Percentiles rank a stretch among this genome's conserved stretches.
Evolutionary conservation across 2,888 invertebrate genomes (phyloP).

Genomic region (Selenia dentaria): DNA sequence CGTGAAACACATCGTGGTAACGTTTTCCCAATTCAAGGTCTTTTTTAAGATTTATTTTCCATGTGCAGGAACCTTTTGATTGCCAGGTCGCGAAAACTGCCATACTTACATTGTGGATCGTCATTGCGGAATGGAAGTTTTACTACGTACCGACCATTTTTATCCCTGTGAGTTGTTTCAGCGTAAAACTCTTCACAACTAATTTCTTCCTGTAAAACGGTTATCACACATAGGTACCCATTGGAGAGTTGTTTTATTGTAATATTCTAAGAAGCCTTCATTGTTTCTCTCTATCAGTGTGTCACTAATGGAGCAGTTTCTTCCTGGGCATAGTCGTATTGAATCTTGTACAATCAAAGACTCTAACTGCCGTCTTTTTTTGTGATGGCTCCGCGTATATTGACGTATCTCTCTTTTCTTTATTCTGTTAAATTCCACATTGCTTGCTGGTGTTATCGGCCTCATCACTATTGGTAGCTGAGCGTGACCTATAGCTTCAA

Average conservation of each 20-base stretch:
- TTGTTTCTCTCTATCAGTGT: conserved; percentile 77
- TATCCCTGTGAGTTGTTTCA: no score
- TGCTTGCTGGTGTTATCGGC: conserved; percentile 74
- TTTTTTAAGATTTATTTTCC: no score
- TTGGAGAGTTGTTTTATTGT: conserved; percentile 96
- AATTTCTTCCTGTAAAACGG: conserved; percentile 97
- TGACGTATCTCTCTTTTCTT: conserved; percentile 67
- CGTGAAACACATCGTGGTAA: no score
- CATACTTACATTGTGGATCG: no score
- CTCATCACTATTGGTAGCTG: conserved; percentile 92
- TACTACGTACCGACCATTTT: no score
- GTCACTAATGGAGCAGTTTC: conserved; percentile 87
- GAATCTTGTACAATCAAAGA: conserved; percentile 83
- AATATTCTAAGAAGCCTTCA: conserved; percentile 97
- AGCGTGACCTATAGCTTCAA: conserved; percentile 92
- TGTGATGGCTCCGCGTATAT: conserved; percentile 59
- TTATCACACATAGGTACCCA: conserved; percentile 99
- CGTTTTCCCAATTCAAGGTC: no score
- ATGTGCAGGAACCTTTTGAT: no score
- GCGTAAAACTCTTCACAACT: no score
- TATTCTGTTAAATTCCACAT: conserved; percentile 64
- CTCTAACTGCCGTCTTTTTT: conserved; percentile 82
- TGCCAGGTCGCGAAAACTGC: no score
- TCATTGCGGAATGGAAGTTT: no score
- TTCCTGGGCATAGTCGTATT: conserved; percentile 91